Evolutionary conservation across 2,888 invertebrate species (phyloP), one percentile per base, ranked within the genome.

Genomic region (Cataglyphis cursor): DNA sequence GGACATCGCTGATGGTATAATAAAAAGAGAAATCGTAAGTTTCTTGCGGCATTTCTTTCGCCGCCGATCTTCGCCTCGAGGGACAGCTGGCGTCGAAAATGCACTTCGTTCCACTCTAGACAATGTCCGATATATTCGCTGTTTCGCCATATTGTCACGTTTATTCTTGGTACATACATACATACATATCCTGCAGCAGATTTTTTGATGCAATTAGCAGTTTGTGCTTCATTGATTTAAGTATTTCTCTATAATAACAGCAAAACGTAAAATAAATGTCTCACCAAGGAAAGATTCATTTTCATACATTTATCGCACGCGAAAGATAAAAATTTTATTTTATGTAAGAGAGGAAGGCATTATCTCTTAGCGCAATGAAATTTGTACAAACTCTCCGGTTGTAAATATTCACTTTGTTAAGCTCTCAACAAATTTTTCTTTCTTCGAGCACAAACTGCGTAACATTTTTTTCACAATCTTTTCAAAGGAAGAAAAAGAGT

Each of bases 21-120:
- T 57, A 66, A 65, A 74, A 44, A 65, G 64, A 57, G 44, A 48
- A 24, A 65, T 38, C 64, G 78, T 48, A 62, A 82, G 76, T 82
- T 76, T 82, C 68, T 82, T 82, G 78, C 54, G 62, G 78, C 18
- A 57, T 57, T 78, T 78, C 68, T 62, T 70, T 59, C 76, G 48
- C 51, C 48, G 44, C n/a, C 41, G 59, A 24, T 54, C 64, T 57
- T 28, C 24, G 59, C 38, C 68, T 51, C 66, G 82, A 61, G 61
- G 48, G 59, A 68, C 35, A 28, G 31, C 70, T 73, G 44, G 61
- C 38, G 75, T 87, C 57, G 72, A 81, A 61, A 89, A 87, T 83
- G 75, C 59, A 76, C 80, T 83, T 57, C 24, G 59, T 21, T 78
- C 70, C 44, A 44, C 21, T 54, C 51, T 15, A 57, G 28, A 35